Base-by-base conservation (phyloP, 2,888 invertebrate species). In the Gnatocerus cornutus region DNA sequence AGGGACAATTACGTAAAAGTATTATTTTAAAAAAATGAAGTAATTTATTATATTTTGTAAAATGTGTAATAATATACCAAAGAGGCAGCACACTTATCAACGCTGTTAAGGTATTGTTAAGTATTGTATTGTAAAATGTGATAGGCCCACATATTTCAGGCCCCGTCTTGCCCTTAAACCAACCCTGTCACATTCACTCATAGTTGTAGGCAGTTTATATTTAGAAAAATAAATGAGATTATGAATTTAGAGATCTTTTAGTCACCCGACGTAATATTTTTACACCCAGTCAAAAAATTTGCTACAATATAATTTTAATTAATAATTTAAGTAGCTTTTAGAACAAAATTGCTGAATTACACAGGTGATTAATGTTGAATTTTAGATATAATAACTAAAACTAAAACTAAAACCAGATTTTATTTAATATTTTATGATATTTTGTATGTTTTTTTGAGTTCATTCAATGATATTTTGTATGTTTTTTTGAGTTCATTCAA, bases 11-110 rank as follows among this genome's bases (percentile, higher is more conserved):
- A 68, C 69, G 69, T 70, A 71, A 77, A 21, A 77, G 77, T 78
- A 77, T 79, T 78, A 78, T 77, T 78, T 46, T 66, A 56, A 69
- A 73, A 68, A 71, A 69, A 69, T 61, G 58, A 72, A 74, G 72
- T 78, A 78, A 79, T 78, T 81, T 80, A 82, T 81, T 82, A 74
- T 73, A 76, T 79, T 79, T 80, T 81, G 78, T 81, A 81, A 84
- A 84, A 82, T 84, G 85, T 85, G 85, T 85, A 85, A 85, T 85
- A 85, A 82, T 82, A 81, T 84, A 85, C 85, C 85, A 85, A 85
- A 85, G 85, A 85, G 79, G 80, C 82, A 80, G 82, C 80, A 78
- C 78, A 81, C 79, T 83, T 83, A 83, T 83, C 81, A 82, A 81
- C 81, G 71, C 79, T 79, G 79, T 81, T 79, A 77, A 75, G 80